Evolutionary conservation across 1,140 invertebrate genomes (phyloP), one percentile per base, ranked within the genome.

Genomic region (Myzus persicae): DNA sequence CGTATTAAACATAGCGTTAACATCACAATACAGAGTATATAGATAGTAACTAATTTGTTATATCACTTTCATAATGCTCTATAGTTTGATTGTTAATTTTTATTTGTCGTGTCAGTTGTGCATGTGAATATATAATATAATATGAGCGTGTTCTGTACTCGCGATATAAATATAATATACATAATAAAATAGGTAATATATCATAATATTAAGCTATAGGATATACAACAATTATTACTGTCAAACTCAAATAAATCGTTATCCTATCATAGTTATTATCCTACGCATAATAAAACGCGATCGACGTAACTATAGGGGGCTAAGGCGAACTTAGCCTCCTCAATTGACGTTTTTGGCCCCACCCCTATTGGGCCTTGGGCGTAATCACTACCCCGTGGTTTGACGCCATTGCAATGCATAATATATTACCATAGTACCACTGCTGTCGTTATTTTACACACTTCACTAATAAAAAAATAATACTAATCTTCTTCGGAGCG

Each of bases 191-290:
- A 59, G 9, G 11, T 59, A 59, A 59, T 59, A 31, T 59, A 67
- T n/a, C 31, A n/a, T n/a, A n/a, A 67, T 67, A 67, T 67, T 18
- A n/a, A 67, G 59, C 31, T 67, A 67, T 4, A n/a, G 9, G 22
- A 18, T 67, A 67, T 67, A 76, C 14, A 76, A 76, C 6, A 18
- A 22, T 22, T 24, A 51, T 76, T n/a, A n/a, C n/a, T n/a, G 31
- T 76, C 31, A n/a, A 76, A 36, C 59, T 76, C n/a, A n/a, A n/a
- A 76, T n/a, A 76, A 76, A 76, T 76, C n/a, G 59, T n/a, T 76
- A 11, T 51, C 22, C 20, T 51, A 51, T 51, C 48, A 51, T 51
- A 51, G 14, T 48, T 48, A 51, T 51, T 51, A 51, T 51, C 48
- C 48, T n/a, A 76, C n/a, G 31, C 31, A 18, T 14, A 67, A 67